Percentiles rank a stretch among this genome's conserved stretches.
Conservation (phyloP, 2,888 invertebrate species). For the Pristionchus exspectatus region DNA sequence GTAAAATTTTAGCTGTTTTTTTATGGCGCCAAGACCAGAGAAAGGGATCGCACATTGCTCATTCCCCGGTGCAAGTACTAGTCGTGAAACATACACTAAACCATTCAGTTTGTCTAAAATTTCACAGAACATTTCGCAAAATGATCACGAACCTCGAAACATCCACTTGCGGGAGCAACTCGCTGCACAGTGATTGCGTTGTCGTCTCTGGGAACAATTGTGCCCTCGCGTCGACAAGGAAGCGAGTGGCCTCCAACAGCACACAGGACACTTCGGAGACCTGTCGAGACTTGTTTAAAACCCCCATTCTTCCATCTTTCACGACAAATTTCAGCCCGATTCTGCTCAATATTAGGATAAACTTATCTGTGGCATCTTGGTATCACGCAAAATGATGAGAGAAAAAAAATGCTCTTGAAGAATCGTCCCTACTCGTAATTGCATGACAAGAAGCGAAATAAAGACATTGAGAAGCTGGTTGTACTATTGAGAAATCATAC, state of each 20-base stretch:
- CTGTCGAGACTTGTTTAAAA: not conserved
- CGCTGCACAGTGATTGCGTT: slow-evolving; percentile 26
- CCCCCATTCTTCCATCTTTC: not conserved
- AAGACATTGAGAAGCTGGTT: too few species aligned
- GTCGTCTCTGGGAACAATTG: slow-evolving; percentile 30
- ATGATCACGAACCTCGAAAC: slow-evolving; percentile 52
- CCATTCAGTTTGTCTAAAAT: not conserved
- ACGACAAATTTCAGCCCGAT: not conserved
- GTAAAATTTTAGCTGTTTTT: not conserved
- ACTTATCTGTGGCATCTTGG: not conserved
- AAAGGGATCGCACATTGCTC: not conserved
- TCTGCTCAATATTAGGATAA: not conserved
- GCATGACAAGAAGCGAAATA: too few species aligned
- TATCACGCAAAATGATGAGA: not conserved
- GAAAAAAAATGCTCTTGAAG: too few species aligned
- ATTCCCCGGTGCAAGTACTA: not conserved
- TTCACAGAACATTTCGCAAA: not conserved
- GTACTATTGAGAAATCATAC: not conserved
- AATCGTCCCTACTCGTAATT: too few species aligned
- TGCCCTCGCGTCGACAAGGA: not conserved
- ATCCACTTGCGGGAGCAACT: slow-evolving; percentile 49
- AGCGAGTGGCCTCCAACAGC: slow-evolving; percentile 40
- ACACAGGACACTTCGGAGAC: slow-evolving; percentile 45
- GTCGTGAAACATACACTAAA: not conserved
- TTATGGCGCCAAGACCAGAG: not conserved